Evolutionary conservation across 2,797 vertebrate species (phyloP), one percentile per base, ranked within the genome.

Genomic region (Pangasius larnaudii): DNA sequence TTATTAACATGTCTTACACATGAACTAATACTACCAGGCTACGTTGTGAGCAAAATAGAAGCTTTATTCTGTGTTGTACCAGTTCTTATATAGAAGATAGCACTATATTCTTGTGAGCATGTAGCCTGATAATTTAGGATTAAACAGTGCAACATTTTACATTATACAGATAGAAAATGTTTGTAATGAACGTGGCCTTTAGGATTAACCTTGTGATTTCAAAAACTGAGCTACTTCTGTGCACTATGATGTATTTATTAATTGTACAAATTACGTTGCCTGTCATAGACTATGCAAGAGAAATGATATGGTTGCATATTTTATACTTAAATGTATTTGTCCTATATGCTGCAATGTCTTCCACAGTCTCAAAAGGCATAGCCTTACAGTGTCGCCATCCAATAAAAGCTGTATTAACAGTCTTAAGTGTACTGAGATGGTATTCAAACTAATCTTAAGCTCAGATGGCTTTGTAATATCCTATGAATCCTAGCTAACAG

Each of bases 281-380:
- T 67, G 42, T 83, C 19, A 69, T 84, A 59, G 71, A 78, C 88
- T 89, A 89, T 89, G 88, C 88, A 89, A 89, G 67, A 36, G 49
- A 82, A 75, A 78, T 59, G 0, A 46, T 67, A 53, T 78, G 71
- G 42, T 56, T 61, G 75, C 78, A 81, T 46, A 36, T 86, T 86
- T 89, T 89, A 86, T 65, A 86, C 56, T 36, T 58, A 27, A 75
- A 86, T 86, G 49, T 74, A 53, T 84, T 89, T 79, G 85, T 84
- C 81, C 61, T 36, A 49, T 59, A 78, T 86, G 80, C 71, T 84
- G 72, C 81, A 61, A 39, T 69, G 81, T 89, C 51, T 69, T 83
- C 72, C 85, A 83, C 78, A 16, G 53, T 86, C 27, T 65, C 24
- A 58, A 67, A 69, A 69, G 61, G 65, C 10, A 53, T 13, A 88